A percentile compares a stretch with the other conserved stretches of the same genome.
Evolutionary conservation across 1,140 invertebrate genomes (phyloP).

Genomic region (Temnothorax curvispinosus): DNA sequence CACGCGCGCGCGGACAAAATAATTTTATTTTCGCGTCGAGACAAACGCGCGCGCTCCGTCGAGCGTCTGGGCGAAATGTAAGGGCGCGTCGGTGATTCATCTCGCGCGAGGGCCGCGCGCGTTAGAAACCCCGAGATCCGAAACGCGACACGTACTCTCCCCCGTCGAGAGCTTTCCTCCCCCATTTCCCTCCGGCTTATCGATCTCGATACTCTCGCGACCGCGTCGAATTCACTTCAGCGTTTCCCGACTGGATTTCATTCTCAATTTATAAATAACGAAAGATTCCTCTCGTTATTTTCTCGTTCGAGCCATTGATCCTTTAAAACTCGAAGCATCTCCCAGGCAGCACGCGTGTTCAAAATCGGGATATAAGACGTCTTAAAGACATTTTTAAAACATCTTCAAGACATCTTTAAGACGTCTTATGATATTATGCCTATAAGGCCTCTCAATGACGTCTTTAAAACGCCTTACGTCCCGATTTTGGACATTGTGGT

Average conservation of each 20-base stretch:
- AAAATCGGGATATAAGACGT: too few species aligned
- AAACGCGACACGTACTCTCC: background rate
- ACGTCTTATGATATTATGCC: too few species aligned
- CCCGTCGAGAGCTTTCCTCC: background rate
- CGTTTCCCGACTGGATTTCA: background rate
- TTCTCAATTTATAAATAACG: background rate
- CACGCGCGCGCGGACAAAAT: background rate
- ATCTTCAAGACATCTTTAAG: too few species aligned
- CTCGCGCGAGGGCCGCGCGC: background rate
- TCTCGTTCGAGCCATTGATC: background rate
- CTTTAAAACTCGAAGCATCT: too few species aligned
- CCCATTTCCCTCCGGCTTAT: background rate
- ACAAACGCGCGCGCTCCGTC: background rate
- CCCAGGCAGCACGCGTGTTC: too few species aligned
- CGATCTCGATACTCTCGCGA: background rate
- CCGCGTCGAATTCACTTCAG: background rate
- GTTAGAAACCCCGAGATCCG: background rate
- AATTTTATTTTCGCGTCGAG: background rate
- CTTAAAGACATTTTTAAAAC: too few species aligned
- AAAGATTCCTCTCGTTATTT: too few species aligned
- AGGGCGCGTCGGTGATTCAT: constrained; percentile 27
- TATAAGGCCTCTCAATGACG: too few species aligned
- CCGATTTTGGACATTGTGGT: too few species aligned
- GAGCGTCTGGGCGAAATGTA: background rate
- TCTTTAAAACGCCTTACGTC: too few species aligned